Base-by-base conservation (phyloP, 2,797 vertebrate genomes). In the Dermochelys coriacea region DNA sequence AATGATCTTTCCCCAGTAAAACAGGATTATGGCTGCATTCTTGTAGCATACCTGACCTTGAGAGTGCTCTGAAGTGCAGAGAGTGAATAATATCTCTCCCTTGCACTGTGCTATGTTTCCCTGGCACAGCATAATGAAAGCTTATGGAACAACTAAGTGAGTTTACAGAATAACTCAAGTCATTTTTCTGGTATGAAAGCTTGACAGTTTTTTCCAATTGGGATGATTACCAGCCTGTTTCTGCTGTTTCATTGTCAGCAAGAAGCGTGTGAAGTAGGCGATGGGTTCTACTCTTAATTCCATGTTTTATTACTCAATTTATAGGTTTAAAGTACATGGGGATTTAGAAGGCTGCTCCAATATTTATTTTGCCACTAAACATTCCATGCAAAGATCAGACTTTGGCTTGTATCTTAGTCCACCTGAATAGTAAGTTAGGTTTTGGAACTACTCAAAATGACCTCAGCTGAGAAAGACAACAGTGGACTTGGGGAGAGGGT, bases 1-100 rank as follows among this genome's bases (percentile, higher is more conserved):
- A 96, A 97, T 86, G 64, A 83, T 93, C 80, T 96, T 80, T 74
- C 93, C 80, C 82, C 91, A 91, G 85, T 52, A 96, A 96, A 93
- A 0, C 27, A 94, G 57, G 91, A 91, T 96, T 95, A 94, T 47
- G 82, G 57, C 64, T 37, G 61, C 91, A 95, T 94, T 92, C 94
- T 88, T 96, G 68, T 45, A 19, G 71, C 89, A 91, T 82, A 87
- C 87, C 89, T 91, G 94, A 93, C 87, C 87, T 25, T 4, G 16
- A 61, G 50, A 85, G 54, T 0, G 2, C 87, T 92, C 90, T 94
- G 68, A 96, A 93, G 27, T 41, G 41, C 0, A 0, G 29, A 34
- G 75, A 84, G 27, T 19, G 83, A 18, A 90, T 84, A 74, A 83
- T 49, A 3, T 84, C 87, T 89, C 88, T 64, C 19, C 41, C 1